Conservation (phyloP, 2,797 vertebrate species). For the Chiroxiphia lanceolata region DNA sequence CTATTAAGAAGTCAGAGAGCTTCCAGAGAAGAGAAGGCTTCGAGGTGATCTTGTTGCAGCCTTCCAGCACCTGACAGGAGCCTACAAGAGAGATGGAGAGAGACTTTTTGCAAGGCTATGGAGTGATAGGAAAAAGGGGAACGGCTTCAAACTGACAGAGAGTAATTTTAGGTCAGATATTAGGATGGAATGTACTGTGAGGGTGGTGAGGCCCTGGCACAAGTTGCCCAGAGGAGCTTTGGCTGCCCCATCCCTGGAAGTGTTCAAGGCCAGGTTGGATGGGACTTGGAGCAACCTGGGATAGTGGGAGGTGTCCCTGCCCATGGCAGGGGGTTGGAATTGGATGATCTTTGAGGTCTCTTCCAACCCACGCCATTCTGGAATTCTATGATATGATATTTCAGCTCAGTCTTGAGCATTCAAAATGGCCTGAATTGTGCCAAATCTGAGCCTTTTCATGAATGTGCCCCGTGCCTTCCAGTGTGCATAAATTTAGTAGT, state of each 20-base stretch:
- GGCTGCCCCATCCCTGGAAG: background rate
- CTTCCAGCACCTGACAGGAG: background rate
- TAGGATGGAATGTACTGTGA: background rate
- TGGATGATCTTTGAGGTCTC: background rate
- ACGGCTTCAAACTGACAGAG: background rate
- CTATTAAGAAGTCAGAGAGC: background rate
- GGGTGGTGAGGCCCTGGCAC: background rate
- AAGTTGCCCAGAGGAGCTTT: background rate
- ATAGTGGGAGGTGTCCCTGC: accelerated
- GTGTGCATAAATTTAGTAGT: background rate
- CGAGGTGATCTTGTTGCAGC: background rate
- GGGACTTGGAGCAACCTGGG: accelerated
- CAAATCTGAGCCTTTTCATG: background rate
- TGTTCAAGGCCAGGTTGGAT: accelerated
- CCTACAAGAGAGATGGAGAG: background rate
- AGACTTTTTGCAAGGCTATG: background rate
- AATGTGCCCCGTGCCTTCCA: background rate
- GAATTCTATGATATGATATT: background rate
- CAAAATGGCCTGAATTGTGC: background rate
- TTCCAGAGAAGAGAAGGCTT: background rate
- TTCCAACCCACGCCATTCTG: background rate
- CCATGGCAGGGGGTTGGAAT: accelerated
- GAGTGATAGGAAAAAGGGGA: background rate
- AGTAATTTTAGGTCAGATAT: background rate
- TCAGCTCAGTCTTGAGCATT: background rate